A percentile compares a stretch with the other conserved stretches of the same genome.
These are phyloP conservation scores for Pseudorhombus dupliciocellatus DNA, from an alignment of 2,113 vertebrate genomes.

Conservation along the genomic window DNA sequence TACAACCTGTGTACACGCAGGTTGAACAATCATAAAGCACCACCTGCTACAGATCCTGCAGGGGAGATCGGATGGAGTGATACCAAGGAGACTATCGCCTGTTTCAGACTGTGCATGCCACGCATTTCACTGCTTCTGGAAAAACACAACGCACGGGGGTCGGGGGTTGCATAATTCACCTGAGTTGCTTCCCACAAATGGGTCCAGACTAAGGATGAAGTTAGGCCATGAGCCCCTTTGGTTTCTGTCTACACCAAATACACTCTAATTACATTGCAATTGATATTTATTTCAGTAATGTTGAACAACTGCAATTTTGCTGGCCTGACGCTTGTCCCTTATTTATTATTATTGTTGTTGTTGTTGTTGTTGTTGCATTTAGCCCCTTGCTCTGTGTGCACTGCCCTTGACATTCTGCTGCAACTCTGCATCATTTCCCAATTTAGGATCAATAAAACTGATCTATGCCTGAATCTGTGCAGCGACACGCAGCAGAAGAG, in stretches of 20 bases:
- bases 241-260: too few relatives aligned
- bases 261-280: too few relatives aligned
- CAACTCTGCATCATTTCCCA: too few relatives aligned
- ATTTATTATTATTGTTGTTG: too few relatives aligned
- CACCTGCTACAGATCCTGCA: constrained; percentile 41
- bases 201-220: neutral
- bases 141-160: neutral
- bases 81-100: neutral
- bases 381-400: too few relatives aligned
- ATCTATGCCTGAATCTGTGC: constrained; percentile 10
- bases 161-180: constrained; percentile 40
- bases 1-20: neutral
- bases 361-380: too few relatives aligned
- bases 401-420: too few relatives aligned
- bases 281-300: too few relatives aligned
- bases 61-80: neutral
- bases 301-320: too few relatives aligned
- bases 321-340: too few relatives aligned
- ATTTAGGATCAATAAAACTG: too few relatives aligned
- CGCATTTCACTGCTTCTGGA: constrained; percentile 29
- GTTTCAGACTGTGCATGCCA: constrained; percentile 42
- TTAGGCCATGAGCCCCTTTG: too few relatives aligned
- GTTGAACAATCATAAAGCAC: constrained; percentile 41
- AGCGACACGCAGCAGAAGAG: constrained; percentile 24
- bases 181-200: constrained; percentile 12